Percentiles rank a stretch among this genome's conserved stretches.
Evolutionary conservation across 2,888 invertebrate genomes (phyloP).

Genomic region (Calameuta idolon): DNA sequence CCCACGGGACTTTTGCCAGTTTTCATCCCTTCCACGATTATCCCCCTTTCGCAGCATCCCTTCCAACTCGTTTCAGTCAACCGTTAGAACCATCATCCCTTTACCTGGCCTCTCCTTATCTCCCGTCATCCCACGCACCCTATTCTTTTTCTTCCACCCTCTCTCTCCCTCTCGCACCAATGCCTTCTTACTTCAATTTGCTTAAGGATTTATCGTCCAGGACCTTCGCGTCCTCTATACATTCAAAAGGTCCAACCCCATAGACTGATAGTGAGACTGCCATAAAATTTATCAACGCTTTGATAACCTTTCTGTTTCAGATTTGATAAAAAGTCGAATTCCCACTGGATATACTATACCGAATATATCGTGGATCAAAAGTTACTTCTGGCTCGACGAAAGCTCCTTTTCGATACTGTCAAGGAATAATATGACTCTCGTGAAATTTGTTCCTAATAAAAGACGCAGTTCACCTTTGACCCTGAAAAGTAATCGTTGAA

Average conservation of each 20-base stretch:
- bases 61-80: not conserved
- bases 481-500: not conserved
- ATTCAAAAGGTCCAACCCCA: not conserved
- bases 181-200: slow-evolving; percentile 15
- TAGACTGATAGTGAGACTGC: not conserved
- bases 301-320: not conserved
- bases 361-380: not conserved
- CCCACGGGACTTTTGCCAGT: slow-evolving; percentile 11
- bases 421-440: not conserved
- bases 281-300: not conserved
- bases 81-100: not conserved
- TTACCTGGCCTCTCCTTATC: not conserved
- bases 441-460: not conserved
- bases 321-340: not conserved
- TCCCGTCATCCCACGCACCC: not conserved
- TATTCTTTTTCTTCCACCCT: not conserved
- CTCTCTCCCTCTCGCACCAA: not conserved
- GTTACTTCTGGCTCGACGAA: not conserved
- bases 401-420: not conserved
- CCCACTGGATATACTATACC: not conserved
- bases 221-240: not conserved
- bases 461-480: not conserved
- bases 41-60: not conserved
- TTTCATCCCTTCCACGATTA: slow-evolving; percentile 5
- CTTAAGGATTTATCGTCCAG: slow-evolving; percentile 16